Evolutionary conservation across 2,888 invertebrate genomes (phyloP).

Genomic region (Epirrita christyi): DNA sequence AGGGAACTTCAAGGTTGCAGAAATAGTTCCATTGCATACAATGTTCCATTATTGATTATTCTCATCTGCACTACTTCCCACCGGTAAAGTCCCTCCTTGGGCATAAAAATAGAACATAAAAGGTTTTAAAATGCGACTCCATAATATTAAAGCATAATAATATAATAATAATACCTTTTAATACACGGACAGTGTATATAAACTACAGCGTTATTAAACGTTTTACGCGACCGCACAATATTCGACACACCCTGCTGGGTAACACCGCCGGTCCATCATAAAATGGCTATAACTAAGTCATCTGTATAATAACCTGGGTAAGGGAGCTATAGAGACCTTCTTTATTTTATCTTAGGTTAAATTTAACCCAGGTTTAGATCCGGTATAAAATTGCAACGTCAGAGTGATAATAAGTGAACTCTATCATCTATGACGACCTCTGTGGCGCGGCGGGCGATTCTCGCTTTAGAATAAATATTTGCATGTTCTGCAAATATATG

Average conservation of each 20-base stretch:
- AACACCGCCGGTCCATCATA: constrained; percentile 8
- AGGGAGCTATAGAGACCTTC: constrained; percentile 22
- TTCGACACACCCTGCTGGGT: background rate
- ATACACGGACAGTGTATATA: background rate
- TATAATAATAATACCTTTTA: background rate
- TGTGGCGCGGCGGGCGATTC: too few species aligned
- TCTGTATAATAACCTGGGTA: constrained; percentile 40
- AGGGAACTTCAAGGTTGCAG: too few species aligned
- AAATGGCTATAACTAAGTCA: constrained; percentile 25
- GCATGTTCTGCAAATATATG: too few species aligned
- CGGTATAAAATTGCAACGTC: constrained; percentile 50
- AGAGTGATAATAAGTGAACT: background rate
- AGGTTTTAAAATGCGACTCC: too few species aligned
- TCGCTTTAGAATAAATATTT: too few species aligned
- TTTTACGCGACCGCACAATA: constrained; percentile 1
- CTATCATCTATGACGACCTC: too few species aligned
- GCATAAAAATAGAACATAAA: too few species aligned
- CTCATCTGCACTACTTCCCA: too few species aligned
- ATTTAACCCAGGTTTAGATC: constrained; percentile 1
- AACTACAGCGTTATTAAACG: constrained; percentile 1
- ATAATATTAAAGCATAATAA: too few species aligned
- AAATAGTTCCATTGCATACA: too few species aligned
- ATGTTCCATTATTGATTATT: too few species aligned
- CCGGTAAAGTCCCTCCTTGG: too few species aligned
- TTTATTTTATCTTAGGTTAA: constrained; percentile 42